Base-by-base conservation (phyloP, 1,140 invertebrate species). In the Sycophila sp. region DNA sequence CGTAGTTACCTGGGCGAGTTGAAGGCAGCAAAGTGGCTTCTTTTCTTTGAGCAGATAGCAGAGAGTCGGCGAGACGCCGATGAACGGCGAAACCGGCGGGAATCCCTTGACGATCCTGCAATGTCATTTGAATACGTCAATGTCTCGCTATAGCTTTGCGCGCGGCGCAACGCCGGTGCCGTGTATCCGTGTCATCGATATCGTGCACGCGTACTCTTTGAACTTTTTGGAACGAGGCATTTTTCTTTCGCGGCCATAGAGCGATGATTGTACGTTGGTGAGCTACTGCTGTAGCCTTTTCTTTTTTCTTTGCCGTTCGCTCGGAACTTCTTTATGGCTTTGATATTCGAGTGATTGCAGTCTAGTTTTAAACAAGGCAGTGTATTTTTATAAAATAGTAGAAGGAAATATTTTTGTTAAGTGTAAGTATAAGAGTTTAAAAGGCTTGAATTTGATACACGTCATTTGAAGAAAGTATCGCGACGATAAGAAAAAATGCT, bases 11-110 rank as follows among this genome's bases (percentile, higher is more conserved):
- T 98, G 94, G 56, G 95, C 94, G 67, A 99, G 87, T 85, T 98
- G 94, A 72, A 99, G 89, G 83, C 98, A 99, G 85, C 98, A 99
- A 1, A 98, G 88, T 5, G 94, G 94, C 80, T 98, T 96, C 86
- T 98, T 98, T 81, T 98, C 95, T 84, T 97, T 96, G 73, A 98
- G 90, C 73, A 99, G 89, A 83, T 98, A 98, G 84, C 97, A 99
- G 13, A 98, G 88, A 1, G 96, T 99, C 2, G 96, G 96, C 82
- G 96, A 98, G 1, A 98, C 97, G 67, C 97, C 97, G 72, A 99
- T 98, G 87, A 98, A 99, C 13, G 97, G 96, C 10, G 96, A 96
- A 3, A 98, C 95, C 4, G 97, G 97, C 38, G 97, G 97, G 85
- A 98, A 98, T 53, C 96, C 97, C 87, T 98, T 97, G 64, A 97